Conservation (phyloP, 1,140 invertebrate genomes). For the Zaprionus lachaisei region DNA sequence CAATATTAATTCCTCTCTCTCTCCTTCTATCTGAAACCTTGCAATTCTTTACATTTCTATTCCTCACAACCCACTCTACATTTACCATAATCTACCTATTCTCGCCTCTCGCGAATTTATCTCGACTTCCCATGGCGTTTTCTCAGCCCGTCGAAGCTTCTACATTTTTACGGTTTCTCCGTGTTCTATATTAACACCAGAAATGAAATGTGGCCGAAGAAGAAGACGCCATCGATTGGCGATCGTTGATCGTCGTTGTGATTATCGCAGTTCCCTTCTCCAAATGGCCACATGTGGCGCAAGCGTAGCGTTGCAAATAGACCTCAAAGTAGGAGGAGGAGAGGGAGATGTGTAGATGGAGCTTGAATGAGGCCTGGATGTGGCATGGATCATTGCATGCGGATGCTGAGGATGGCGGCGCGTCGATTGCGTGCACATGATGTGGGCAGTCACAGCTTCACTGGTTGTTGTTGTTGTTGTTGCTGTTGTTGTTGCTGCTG, state of each 20-base stretch:
- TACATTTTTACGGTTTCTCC: constrained; percentile 35
- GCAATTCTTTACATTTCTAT: background rate
- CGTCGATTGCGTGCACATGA: constrained; percentile 50
- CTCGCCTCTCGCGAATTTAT: background rate
- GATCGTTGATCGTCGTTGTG: constrained; percentile 34
- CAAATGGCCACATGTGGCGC: constrained; percentile 45
- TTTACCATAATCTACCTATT: background rate
- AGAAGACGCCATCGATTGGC: constrained; percentile 28
- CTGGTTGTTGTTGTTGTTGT: constrained; percentile 8
- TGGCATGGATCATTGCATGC: constrained; percentile 37
- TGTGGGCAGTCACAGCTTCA: constrained; percentile 45
- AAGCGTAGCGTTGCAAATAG: background rate
- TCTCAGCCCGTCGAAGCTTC: constrained; percentile 36
- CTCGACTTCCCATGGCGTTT: constrained; percentile 39
- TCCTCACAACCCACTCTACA: background rate
- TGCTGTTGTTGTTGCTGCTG: constrained; percentile 13
- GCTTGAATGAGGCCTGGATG: background rate
- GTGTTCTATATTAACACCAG: constrained; percentile 22
- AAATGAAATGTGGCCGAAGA: constrained; percentile 10
- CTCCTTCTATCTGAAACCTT: background rate
- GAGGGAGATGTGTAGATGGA: background rate
- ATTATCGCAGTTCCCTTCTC: constrained; percentile 41
- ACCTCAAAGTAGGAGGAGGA: background rate
- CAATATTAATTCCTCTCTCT: background rate
- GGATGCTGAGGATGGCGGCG: constrained; percentile 31